Percentiles rank a stretch among this genome's conserved stretches.
Conservation (phyloP, 2,797 vertebrate species). For the Anguilla anguilla region DNA sequence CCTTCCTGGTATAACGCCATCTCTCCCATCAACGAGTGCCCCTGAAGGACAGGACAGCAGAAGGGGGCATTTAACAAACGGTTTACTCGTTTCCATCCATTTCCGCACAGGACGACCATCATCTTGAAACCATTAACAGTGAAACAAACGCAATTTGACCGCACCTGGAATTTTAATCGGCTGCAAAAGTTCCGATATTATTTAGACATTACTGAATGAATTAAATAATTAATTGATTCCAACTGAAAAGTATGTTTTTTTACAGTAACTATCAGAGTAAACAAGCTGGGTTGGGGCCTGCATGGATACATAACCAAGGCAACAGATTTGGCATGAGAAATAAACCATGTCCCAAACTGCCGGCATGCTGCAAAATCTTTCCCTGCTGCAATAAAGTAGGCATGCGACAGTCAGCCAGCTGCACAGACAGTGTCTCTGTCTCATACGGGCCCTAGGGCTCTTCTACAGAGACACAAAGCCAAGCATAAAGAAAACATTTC, state of each 20-base stretch:
- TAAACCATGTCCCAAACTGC: not conserved
- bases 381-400: not conserved
- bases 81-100: not conserved
- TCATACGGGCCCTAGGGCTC: not conserved
- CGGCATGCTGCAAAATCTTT: not conserved
- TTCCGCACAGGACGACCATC: not conserved
- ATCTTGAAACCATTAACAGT: conserved; percentile 4
- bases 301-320: not conserved
- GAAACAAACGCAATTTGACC: not conserved
- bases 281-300: not conserved
- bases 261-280: not conserved
- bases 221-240: not conserved
- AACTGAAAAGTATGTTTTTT: not conserved
- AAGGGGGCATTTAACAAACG: not conserved
- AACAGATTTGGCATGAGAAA: not conserved
- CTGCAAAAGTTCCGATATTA: not conserved
- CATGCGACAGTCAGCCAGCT: not conserved
- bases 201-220: not conserved
- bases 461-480: not conserved
- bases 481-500: not conserved
- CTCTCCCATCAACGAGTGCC: conserved; percentile 61
- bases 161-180: not conserved
- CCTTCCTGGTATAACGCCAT: conserved; percentile 87
- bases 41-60: conserved; percentile 37
- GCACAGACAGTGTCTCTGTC: not conserved